Evolutionary conservation across 2,888 invertebrate species (phyloP).

Genomic region (Dinocampus coccinellae): DNA sequence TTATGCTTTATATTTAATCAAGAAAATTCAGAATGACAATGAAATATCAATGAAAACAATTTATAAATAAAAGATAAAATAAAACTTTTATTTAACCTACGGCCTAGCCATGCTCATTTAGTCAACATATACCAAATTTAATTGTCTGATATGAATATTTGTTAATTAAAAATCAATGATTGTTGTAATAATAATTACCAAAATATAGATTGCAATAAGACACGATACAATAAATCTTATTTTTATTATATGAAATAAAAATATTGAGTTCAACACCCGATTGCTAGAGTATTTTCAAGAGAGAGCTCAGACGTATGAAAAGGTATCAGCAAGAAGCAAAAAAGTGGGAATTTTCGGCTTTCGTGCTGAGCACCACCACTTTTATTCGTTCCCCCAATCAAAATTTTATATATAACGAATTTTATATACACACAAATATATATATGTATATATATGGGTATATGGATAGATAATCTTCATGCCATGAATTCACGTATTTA

Average conservation of each 20-base stretch:
- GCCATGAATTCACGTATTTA: too few relatives aligned
- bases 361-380: background rate
- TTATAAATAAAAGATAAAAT: background rate
- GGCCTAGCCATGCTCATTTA: background rate
- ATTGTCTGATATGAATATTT: background rate
- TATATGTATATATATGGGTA: too few relatives aligned
- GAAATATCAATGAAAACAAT: background rate
- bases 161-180: background rate
- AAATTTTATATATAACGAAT: too few relatives aligned
- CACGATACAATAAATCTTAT: background rate
- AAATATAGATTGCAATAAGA: background rate
- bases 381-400: background rate
- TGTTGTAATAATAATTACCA: background rate
- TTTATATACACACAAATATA: too few relatives aligned
- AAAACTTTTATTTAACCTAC: background rate
- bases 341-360: background rate
- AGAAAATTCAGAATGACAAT: background rate
- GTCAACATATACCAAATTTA: background rate
- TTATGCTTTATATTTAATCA: background rate
- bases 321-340: background rate
- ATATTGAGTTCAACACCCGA: background rate
- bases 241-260: background rate
- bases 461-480: too few relatives aligned
- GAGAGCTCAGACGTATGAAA: background rate
- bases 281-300: background rate